Conservation (phyloP, 2,888 invertebrate species). For the Theodoxus fluviatilis region DNA sequence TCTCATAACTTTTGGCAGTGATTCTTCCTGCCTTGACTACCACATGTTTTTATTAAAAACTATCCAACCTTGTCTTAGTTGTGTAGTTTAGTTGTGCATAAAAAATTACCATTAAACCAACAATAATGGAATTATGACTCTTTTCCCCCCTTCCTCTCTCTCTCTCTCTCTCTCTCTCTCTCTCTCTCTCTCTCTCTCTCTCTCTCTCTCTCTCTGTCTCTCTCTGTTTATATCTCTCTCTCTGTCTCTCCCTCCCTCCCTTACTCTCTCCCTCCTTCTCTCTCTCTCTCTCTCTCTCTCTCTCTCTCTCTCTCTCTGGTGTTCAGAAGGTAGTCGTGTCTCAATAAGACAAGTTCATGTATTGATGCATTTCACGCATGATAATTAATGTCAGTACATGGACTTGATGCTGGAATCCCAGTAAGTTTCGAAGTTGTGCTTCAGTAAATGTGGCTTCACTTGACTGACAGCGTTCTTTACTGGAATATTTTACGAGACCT, state of each 20-base stretch:
- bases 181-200: conserved; percentile 8
- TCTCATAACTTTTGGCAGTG: no score
- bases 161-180: not conserved
- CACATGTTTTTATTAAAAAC: no score
- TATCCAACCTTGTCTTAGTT: no score
- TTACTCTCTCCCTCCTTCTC: conserved; percentile 23
- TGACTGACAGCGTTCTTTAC: no score
- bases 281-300: conserved; percentile 20
- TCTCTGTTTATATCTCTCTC: not conserved
- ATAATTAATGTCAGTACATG: not conserved
- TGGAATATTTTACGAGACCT: no score
- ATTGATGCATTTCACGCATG: not conserved
- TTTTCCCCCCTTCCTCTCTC: conserved; percentile 3
- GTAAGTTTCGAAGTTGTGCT: no score
- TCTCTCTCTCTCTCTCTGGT: not conserved
- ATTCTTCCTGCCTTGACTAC: no score
- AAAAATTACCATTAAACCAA: not conserved
- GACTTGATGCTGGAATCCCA: no score
- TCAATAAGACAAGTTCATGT: not conserved
- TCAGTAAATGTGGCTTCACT: no score
- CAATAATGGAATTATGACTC: not conserved
- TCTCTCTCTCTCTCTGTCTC: conserved; percentile 14
- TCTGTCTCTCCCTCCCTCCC: conserved; percentile 18
- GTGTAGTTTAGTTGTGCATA: not conserved
- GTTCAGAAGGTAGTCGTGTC: not conserved